Evolutionary conservation across 1,140 invertebrate species (phyloP).

Genomic region (Popillia japonica): DNA sequence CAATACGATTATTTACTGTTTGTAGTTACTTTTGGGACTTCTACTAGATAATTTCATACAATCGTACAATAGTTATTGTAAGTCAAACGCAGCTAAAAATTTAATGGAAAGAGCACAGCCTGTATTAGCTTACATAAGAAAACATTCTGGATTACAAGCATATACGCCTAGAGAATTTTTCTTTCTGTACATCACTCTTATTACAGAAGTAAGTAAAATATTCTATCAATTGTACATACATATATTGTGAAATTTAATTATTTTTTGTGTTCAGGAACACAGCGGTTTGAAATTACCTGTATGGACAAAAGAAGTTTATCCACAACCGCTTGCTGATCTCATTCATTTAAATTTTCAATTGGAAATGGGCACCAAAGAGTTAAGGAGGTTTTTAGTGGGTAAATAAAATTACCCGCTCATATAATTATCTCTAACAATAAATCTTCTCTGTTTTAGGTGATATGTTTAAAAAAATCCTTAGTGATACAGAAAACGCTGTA

Average conservation of each 20-base stretch:
- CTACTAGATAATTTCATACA: neutral
- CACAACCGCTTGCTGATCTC: constrained; percentile 64
- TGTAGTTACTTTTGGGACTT: neutral
- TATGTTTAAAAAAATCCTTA: constrained; percentile 69
- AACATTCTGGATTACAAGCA: neutral
- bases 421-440: too few species aligned
- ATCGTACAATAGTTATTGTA: neutral
- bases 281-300: constrained; percentile 38
- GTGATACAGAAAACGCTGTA: constrained; percentile 65
- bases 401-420: too few species aligned
- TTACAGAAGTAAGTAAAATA: constrained; percentile 14
- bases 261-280: constrained; percentile 17
- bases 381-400: constrained; percentile 43
- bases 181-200: constrained; percentile 3
- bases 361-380: constrained; percentile 42
- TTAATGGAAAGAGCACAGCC: neutral
- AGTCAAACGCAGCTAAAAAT: neutral
- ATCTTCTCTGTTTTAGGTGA: constrained; percentile 56
- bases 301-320: constrained; percentile 46
- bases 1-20: neutral
- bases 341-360: constrained; percentile 55
- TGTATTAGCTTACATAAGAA: neutral
- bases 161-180: constrained; percentile 25
- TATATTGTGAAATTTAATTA: too few species aligned
- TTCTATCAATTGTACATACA: too few species aligned